Base-by-base conservation (phyloP, 2,888 invertebrate species). In the Iphiclides podalirius region DNA sequence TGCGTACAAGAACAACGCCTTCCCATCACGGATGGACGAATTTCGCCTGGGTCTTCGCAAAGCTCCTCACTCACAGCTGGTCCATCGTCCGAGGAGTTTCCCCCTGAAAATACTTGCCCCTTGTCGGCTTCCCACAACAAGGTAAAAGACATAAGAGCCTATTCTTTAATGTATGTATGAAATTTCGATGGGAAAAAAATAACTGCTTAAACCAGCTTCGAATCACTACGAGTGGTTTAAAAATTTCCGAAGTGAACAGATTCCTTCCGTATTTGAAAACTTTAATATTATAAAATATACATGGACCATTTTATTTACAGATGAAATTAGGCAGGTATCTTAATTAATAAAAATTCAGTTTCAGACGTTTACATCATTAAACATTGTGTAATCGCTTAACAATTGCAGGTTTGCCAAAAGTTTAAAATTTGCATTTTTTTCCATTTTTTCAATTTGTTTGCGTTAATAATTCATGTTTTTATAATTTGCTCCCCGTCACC, bases 1-100 rank as follows among this genome's bases (percentile, higher is more conserved):
- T 97, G 97, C 79, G 98, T 98, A 35, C 98, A 98, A 90, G 98
- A 98, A 83, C 97, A 98, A 84, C 93, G 97, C 61, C 89, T 96
- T 63, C 95, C 94, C 34, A 82, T 91, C 60, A 78, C 90, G 44
- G 87, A 87, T 44, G 93, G 93, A 31, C 88, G 92, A 62, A 82
- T 89, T 58, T 94, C 91, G 33, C 93, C 92, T 38, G 93, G 65
- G 79, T 85, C 85, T 0, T 85, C 87, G 0, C 84, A 81, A 52
- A 77, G 82, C 55, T 87, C 86, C 1, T 70, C 67, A 1, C 76
- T 77, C 58, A 93, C 68, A 1, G 75, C 75, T 0, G 81, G 72
- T 52, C 89, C 75, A 58, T 90, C 78, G 45, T 87, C 70, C 44
- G 91, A 78, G 66, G 91, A 71, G 61, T 90, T 89, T 63, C 74